phyloP scores from a whole-genome alignment of 1,140 invertebrate genomes.

The Epicauta chinensis region DNA sequence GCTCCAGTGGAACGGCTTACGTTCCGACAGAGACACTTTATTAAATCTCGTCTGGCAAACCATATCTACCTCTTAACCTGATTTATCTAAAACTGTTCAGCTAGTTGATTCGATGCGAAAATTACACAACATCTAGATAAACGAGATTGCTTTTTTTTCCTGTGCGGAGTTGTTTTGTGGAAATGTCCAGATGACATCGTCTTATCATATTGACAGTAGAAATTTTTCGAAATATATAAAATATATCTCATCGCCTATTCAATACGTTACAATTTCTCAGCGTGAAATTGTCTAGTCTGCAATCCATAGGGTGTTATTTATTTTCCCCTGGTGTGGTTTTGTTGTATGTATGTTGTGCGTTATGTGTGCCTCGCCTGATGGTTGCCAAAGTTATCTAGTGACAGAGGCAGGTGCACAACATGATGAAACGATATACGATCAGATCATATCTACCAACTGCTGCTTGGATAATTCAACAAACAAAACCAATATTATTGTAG shows the following conservation, averaged over 20 bases:
- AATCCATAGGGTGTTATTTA: constrained; percentile 10
- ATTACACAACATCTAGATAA: too few species aligned
- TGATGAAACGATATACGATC: constrained; percentile 13
- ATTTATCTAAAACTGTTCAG: too few species aligned
- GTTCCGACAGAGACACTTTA: too few species aligned
- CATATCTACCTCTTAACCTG: too few species aligned
- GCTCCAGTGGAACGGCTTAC: too few species aligned
- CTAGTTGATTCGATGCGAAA: too few species aligned
- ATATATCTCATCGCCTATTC: constrained; percentile 25
- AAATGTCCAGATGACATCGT: too few species aligned
- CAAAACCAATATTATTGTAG: constrained; percentile 7
- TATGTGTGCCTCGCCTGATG: constrained; percentile 6
- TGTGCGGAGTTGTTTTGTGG: too few species aligned
- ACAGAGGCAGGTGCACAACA: constrained; percentile 11
- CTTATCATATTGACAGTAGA: too few species aligned
- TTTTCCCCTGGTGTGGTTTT: constrained; percentile 7
- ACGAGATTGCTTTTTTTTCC: too few species aligned
- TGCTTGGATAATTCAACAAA: constrained; percentile 15
- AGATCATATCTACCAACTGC: constrained; percentile 14
- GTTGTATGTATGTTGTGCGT: neutral
- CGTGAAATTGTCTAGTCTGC: constrained; percentile 8
- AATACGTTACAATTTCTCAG: constrained; percentile 27
- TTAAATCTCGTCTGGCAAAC: too few species aligned
- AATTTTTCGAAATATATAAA: constrained; percentile 12
- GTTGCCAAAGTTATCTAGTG: constrained; percentile 4